Conservation (phyloP, 2,113 vertebrate species). For the Anas platyrhynchos region DNA sequence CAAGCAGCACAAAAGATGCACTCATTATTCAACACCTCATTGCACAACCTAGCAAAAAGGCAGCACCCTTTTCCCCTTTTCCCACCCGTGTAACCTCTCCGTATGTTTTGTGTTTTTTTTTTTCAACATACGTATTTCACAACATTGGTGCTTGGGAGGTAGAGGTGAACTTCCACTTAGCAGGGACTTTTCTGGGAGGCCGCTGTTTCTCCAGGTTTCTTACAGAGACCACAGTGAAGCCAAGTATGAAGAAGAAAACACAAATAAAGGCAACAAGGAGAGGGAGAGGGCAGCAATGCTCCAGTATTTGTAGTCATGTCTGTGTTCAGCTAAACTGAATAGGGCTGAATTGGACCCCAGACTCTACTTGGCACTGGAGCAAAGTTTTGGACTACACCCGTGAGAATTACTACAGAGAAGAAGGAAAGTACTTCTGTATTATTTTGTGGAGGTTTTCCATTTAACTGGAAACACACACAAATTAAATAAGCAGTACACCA, state of each 20-base stretch:
- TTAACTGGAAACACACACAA: not conserved
- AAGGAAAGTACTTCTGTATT: not conserved
- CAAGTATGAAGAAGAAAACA: not conserved
- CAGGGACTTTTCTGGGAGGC: not conserved
- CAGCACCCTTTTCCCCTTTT: not conserved
- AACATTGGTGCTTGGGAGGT: not conserved
- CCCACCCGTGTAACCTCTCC: rapidly evolving
- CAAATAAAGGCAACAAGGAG: not conserved
- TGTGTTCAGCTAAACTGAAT: not conserved
- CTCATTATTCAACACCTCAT: not conserved
- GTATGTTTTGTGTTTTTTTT: not conserved
- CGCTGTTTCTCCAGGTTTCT: not conserved
- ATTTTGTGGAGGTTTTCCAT: not conserved
- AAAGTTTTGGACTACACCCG: not conserved
- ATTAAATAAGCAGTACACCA: not conserved
- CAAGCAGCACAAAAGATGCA: not conserved
- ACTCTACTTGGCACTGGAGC: no score
- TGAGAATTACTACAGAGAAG: not conserved
- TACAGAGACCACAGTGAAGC: rapidly evolving
- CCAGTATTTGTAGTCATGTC: not conserved
- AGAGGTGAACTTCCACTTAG: rapidly evolving
- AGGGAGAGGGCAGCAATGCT: not conserved
- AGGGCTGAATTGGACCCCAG: not conserved
- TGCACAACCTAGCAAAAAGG: not conserved
- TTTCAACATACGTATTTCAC: rapidly evolving